A percentile compares a stretch with the other conserved stretches of the same genome.
These are phyloP conservation scores for Machimus rusticus DNA, from an alignment of 2,888 invertebrate species.

Conservation along the genomic window DNA sequence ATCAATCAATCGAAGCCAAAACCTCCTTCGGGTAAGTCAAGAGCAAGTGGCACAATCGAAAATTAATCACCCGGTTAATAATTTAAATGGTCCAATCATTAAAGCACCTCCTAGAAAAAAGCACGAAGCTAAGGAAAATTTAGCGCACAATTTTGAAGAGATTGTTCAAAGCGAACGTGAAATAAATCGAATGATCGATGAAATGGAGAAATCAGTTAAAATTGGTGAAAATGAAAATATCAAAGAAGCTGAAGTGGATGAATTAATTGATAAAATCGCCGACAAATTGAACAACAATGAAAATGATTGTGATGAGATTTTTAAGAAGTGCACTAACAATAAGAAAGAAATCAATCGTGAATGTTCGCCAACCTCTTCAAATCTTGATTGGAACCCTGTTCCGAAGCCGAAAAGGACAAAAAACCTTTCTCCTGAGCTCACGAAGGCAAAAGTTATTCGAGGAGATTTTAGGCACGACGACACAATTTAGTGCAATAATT, in stretches of 20 bases:
- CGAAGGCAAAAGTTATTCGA: not conserved
- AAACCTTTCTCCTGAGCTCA: slow-evolving; percentile 51
- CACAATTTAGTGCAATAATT: slow-evolving; percentile 4
- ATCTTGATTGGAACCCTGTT: slow-evolving; percentile 62
- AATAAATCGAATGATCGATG: slow-evolving; percentile 51
- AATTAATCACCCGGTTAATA: slow-evolving; percentile 41
- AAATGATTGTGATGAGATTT: slow-evolving; percentile 50
- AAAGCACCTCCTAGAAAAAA: slow-evolving; percentile 44
- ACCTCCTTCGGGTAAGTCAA: slow-evolving; percentile 56
- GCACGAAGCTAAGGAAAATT: slow-evolving; percentile 44
- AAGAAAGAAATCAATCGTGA: slow-evolving; percentile 57
- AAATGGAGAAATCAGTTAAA: slow-evolving; percentile 48
- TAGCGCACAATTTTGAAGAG: slow-evolving; percentile 48
- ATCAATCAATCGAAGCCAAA: slow-evolving; percentile 61
- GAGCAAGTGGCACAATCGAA: slow-evolving; percentile 44
- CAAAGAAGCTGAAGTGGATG: slow-evolving; percentile 10
- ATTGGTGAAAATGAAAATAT: not conserved
- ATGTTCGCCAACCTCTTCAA: slow-evolving; percentile 59
- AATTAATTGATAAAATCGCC: slow-evolving; percentile 43
- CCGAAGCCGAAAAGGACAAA: slow-evolving; percentile 61
- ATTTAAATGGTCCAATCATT: slow-evolving; percentile 38
- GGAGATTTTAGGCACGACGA: not conserved
- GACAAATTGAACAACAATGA: slow-evolving; percentile 41
- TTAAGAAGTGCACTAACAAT: slow-evolving; percentile 57
- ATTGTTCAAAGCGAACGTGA: slow-evolving; percentile 50